phyloP scores from a whole-genome alignment of 2,113 vertebrate genomes.

The Nicator chloris region DNA sequence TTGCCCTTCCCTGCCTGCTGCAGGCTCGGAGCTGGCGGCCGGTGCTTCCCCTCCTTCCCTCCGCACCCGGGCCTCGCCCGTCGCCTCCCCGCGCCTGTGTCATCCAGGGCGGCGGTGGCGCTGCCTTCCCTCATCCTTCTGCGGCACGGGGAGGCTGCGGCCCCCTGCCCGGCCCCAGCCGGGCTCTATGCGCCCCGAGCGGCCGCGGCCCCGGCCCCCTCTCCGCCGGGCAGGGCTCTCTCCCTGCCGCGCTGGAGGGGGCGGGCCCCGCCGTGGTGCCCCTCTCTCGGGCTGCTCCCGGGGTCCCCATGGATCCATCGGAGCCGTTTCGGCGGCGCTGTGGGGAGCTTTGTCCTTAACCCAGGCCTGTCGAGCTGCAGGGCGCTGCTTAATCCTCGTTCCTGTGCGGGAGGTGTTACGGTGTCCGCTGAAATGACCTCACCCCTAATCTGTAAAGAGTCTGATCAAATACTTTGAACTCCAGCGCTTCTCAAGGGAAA shows the following conservation, averaged over 20 bases:
- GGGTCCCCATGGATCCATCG: fast-evolving
- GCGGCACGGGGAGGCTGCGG: background rate
- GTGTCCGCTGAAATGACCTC: background rate
- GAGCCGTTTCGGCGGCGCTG: fast-evolving
- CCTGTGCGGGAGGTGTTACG: fast-evolving
- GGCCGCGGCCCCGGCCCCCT: background rate
- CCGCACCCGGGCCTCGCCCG: background rate
- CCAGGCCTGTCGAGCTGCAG: background rate
- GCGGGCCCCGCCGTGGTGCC: fast-evolving
- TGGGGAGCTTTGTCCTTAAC: fast-evolving
- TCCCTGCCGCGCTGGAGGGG: too few species aligned
- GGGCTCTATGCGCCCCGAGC: background rate
- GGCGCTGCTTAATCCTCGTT: background rate
- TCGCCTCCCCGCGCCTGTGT: background rate
- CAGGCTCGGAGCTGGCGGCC: background rate
- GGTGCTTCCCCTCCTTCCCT: background rate
- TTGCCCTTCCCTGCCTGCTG: background rate
- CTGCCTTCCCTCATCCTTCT: background rate
- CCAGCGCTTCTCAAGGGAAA: background rate
- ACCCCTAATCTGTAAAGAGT: too few species aligned
- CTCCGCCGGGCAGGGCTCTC: background rate
- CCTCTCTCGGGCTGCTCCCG: fast-evolving
- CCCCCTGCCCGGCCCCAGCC: too few species aligned
- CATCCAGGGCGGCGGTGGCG: background rate
- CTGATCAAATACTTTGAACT: too few species aligned